Conservation (phyloP, 2,113 vertebrate species). For the Myiozetetes cayanensis region DNA sequence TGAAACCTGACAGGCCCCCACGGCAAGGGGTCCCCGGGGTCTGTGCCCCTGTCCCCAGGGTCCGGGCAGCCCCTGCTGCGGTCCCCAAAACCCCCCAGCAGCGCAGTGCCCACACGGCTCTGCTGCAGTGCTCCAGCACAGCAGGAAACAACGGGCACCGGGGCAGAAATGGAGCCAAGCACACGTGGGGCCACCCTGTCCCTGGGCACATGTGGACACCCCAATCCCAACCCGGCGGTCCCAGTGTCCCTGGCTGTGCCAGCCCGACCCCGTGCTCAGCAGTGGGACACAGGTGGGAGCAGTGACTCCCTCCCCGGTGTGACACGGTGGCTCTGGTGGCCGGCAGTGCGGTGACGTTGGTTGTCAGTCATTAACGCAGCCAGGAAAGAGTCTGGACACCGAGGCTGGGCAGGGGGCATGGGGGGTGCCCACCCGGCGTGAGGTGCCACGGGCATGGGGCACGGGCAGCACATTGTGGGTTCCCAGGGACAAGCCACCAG, state of each 20-base stretch:
- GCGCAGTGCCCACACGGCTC: neutral
- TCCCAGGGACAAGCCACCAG: accelerated
- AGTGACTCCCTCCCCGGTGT: neutral
- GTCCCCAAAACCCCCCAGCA: accelerated
- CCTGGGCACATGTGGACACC: neutral
- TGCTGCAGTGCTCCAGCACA: accelerated
- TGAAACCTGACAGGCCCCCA: neutral
- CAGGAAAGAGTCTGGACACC: accelerated
- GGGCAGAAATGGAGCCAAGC: neutral
- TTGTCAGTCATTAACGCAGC: neutral
- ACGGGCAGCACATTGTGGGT: accelerated
- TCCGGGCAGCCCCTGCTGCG: neutral
- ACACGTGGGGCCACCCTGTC: accelerated
- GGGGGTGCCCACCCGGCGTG: neutral
- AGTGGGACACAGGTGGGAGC: accelerated
- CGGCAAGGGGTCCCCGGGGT: accelerated
- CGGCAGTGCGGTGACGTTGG: accelerated
- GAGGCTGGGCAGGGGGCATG: neutral
- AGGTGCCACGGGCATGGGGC: neutral
- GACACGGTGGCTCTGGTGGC: neutral
- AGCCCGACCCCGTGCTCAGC: accelerated
- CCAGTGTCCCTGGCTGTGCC: accelerated
- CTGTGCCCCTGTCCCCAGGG: accelerated
- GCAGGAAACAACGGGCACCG: accelerated
- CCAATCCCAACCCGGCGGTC: accelerated